Percentiles rank a stretch among this genome's conserved stretches.
These are phyloP conservation scores for Palloptera scutellata DNA, from an alignment of 2,888 invertebrate genomes.

Conservation along the genomic window DNA sequence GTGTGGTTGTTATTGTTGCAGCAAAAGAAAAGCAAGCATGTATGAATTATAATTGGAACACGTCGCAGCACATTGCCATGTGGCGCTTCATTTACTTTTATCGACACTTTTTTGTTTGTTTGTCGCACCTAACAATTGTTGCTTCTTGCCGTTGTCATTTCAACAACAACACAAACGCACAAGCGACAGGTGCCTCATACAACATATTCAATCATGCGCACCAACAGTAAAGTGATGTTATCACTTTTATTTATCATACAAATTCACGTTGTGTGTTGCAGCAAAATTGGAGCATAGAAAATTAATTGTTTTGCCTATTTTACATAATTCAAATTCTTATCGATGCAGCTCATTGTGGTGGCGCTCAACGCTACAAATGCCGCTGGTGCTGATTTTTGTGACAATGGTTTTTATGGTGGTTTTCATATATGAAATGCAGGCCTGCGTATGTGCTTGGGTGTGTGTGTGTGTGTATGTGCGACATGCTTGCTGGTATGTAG, in stretches of 20 bases:
- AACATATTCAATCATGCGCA: too few relatives aligned
- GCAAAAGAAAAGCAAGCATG: too few relatives aligned
- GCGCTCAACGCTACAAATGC: conserved; percentile 25
- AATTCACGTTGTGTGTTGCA: not conserved
- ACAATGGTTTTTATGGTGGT: conserved; percentile 27
- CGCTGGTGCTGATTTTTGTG: conserved; percentile 22
- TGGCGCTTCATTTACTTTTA: not conserved
- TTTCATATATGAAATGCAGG: not conserved
- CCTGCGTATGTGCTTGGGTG: not conserved
- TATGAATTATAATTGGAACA: not conserved
- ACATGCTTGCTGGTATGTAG: not conserved
- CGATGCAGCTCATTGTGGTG: conserved; percentile 28
- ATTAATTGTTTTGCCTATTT: conserved; percentile 59
- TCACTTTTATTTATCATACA: too few relatives aligned
- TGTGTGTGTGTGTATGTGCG: not conserved
- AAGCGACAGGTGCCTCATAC: too few relatives aligned
- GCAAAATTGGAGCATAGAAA: conserved; percentile 61
- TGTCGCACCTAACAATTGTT: too few relatives aligned
- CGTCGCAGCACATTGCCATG: not conserved
- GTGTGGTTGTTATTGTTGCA: too few relatives aligned
- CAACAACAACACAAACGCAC: too few relatives aligned
- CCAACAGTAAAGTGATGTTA: too few relatives aligned
- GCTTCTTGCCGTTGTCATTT: not conserved
- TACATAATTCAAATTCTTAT: conserved; percentile 56
- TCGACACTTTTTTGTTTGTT: too few relatives aligned